Conservation (phyloP, 2,888 invertebrate species). For the Luffia ferchaultella region DNA sequence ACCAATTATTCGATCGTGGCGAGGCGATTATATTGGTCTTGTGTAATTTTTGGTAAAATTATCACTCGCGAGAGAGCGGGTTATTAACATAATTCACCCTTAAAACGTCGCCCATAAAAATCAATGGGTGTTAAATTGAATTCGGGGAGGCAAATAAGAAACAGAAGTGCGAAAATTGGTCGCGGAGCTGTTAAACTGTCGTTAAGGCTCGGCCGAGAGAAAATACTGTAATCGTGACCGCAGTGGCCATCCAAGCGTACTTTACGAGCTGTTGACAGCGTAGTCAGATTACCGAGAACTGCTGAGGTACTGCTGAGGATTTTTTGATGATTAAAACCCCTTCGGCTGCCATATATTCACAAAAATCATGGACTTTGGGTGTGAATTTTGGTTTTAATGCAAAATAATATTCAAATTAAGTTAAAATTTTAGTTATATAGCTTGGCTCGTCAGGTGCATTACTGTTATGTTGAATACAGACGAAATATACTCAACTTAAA, state of each 20-base stretch:
- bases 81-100: conserved; percentile 51
- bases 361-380: too few relatives aligned
- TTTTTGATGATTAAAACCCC: too few relatives aligned
- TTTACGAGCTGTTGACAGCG: conserved; percentile 46
- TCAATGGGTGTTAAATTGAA: conserved; percentile 62
- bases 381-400: too few relatives aligned
- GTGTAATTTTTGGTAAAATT: conserved; percentile 42
- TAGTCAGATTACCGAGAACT: too few relatives aligned
- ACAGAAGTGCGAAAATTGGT: conserved; percentile 56
- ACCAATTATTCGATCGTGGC: conserved; percentile 38
- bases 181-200: conserved; percentile 53
- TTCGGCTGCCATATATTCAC: too few relatives aligned
- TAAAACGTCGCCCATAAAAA: conserved; percentile 41
- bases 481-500: too few relatives aligned
- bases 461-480: too few relatives aligned
- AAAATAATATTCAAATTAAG: too few relatives aligned
- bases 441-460: too few relatives aligned
- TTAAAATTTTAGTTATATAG: too few relatives aligned
- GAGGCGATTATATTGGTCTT: conserved; percentile 34
- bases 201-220: conserved; percentile 49
- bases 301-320: too few relatives aligned
- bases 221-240: conserved; percentile 49
- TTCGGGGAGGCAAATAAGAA: conserved; percentile 58
- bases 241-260: conserved; percentile 20
- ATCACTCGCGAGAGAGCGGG: conserved; percentile 41